These are phyloP conservation scores for Microctenopoma stevenorrisi DNA, from an alignment of 2,797 vertebrate genomes.

Conservation along the genomic window DNA sequence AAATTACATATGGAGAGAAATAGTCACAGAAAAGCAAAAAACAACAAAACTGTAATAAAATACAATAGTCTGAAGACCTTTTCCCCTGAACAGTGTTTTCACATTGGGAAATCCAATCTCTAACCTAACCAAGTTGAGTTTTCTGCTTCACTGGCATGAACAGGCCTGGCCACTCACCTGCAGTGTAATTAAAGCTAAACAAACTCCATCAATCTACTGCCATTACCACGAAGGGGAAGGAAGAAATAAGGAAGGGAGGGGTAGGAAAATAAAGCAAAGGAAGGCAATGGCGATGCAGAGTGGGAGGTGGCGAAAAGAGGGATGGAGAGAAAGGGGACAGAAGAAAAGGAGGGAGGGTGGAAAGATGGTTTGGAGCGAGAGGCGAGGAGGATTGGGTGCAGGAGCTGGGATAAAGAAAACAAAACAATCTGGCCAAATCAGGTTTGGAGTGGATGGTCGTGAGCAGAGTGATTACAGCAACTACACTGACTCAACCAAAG, in stretches of 20 bases:
- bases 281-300: slow-evolving; percentile 15
- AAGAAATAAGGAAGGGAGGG: slow-evolving; percentile 3
- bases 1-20: slow-evolving; percentile 17
- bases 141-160: slow-evolving; percentile 83
- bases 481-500: slow-evolving; percentile 77
- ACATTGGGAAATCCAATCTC: slow-evolving; percentile 85
- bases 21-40: slow-evolving; percentile 20
- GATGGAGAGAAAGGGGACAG: slow-evolving; percentile 18
- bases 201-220: slow-evolving; percentile 87
- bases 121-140: slow-evolving; percentile 84
- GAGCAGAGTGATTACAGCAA: slow-evolving; percentile 82
- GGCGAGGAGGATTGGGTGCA: slow-evolving; percentile 34
- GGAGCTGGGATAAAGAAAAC: slow-evolving; percentile 56
- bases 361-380: slow-evolving; percentile 36
- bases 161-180: slow-evolving; percentile 83
- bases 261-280: slow-evolving; percentile 1
- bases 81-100: slow-evolving; percentile 69
- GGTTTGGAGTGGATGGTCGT: slow-evolving; percentile 77
- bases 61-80: slow-evolving; percentile 58
- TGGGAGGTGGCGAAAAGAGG: background rate
- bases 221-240: slow-evolving; percentile 67
- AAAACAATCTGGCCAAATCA: slow-evolving; percentile 82
- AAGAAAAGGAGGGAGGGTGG: slow-evolving; percentile 15
- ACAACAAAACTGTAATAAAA: slow-evolving; percentile 58
- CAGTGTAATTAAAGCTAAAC: slow-evolving; percentile 88